Evolutionary conservation across 2,888 invertebrate genomes (phyloP).

Genomic region (Smittia aterrima): DNA sequence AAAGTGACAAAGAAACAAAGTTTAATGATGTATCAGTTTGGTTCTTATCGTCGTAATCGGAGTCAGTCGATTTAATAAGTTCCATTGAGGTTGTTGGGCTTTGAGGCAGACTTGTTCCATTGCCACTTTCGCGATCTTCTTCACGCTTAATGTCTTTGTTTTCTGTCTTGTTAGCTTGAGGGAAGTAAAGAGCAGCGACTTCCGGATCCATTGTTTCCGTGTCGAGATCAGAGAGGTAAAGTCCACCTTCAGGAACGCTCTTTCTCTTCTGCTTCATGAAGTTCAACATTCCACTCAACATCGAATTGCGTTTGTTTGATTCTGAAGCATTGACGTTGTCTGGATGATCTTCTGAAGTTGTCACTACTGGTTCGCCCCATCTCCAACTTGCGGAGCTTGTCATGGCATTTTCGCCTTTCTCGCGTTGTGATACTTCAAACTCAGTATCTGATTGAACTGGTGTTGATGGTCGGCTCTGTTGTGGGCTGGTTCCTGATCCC

Average conservation of each 20-base stretch:
- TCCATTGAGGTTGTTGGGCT: conserved; percentile 83
- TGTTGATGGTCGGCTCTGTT: conserved; percentile 70
- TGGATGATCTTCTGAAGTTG: conserved; percentile 45
- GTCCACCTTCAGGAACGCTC: conserved; percentile 67
- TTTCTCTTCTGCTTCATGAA: conserved; percentile 79
- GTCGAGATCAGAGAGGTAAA: conserved; percentile 90
- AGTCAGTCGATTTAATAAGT: conserved; percentile 65
- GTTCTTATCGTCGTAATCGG: conserved; percentile 73
- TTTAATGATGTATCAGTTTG: conserved; percentile 53
- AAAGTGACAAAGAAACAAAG: conserved; percentile 73
- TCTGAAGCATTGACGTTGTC: conserved; percentile 47
- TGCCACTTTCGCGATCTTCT: conserved; percentile 94
- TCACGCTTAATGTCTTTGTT: conserved; percentile 56
- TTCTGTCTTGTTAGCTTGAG: conserved; percentile 51
- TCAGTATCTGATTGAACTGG: conserved; percentile 95
- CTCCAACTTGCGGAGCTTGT: conserved; percentile 66
- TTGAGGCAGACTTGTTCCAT: conserved; percentile 92
- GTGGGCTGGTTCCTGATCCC: conserved; percentile 50
- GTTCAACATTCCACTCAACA: conserved; percentile 87
- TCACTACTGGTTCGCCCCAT: conserved; percentile 79
- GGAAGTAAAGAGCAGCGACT: conserved; percentile 82
- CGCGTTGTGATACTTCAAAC: conserved; percentile 65
- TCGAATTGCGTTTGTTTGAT: conserved; percentile 58
- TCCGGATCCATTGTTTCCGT: conserved; percentile 90
- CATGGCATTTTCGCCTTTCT: conserved; percentile 51